These are phyloP conservation scores for Zapornia atra DNA, from an alignment of 2,113 vertebrate species.

Conservation along the genomic window DNA sequence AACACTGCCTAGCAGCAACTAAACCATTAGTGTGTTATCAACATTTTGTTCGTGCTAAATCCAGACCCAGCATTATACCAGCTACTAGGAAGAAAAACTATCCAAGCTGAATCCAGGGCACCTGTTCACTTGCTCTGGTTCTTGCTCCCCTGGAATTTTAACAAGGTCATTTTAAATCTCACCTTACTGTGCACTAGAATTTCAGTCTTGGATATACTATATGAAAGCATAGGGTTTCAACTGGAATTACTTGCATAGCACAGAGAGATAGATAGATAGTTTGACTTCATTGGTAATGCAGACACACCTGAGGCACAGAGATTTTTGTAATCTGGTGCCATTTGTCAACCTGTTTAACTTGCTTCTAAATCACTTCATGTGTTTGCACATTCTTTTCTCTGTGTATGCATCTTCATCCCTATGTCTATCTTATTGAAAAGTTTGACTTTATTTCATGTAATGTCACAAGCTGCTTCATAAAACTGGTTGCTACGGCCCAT, in stretches of 20 bases:
- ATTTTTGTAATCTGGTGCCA: background rate
- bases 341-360: background rate
- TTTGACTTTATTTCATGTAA: background rate
- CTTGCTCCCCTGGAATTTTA: background rate
- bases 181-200: background rate
- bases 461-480: background rate
- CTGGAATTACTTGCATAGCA: background rate
- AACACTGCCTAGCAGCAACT: no score
- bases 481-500: background rate
- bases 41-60: no score
- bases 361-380: background rate
- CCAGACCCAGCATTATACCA: no score
- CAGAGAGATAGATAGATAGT: background rate
- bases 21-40: no score
- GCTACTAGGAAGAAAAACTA: no score
- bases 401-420: background rate
- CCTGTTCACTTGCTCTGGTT: background rate
- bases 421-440: background rate
- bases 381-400: background rate
- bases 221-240: background rate
- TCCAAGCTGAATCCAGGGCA: no score
- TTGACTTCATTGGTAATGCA: background rate
- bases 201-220: background rate
- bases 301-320: background rate
- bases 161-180: background rate